These are phyloP conservation scores for Pseudanteris insignis DNA, from an alignment of 2,888 invertebrate genomes.

Conservation along the genomic window DNA sequence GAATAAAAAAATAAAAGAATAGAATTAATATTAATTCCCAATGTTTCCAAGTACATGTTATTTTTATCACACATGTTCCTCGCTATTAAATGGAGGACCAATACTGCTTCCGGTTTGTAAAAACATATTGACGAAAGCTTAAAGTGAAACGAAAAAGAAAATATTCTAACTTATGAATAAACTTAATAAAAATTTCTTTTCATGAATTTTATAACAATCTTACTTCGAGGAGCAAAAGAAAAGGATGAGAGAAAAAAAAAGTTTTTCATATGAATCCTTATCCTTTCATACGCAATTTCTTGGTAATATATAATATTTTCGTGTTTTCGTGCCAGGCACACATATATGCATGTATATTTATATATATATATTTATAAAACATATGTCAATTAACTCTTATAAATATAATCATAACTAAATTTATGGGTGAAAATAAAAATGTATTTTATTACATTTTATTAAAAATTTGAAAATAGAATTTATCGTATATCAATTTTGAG, in stretches of 20 bases:
- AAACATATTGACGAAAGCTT: constrained; percentile 43
- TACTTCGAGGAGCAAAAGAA: not conserved
- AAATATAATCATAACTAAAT: constrained; percentile 21
- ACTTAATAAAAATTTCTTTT: constrained; percentile 8
- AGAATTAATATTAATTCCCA: too few species aligned
- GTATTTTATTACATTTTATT: not conserved
- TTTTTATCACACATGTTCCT: constrained; percentile 30
- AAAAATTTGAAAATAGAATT: constrained; percentile 22
- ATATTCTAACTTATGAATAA: constrained; percentile 15
- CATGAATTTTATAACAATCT: not conserved
- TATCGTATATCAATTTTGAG: constrained; percentile 19
- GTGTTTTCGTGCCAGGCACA: too few species aligned
- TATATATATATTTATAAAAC: too few species aligned
- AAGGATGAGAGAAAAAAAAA: too few species aligned
- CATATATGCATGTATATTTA: too few species aligned
- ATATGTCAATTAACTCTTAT: too few species aligned
- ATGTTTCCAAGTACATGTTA: too few species aligned
- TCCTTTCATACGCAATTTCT: too few species aligned
- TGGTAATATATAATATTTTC: too few species aligned
- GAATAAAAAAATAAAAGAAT: too few species aligned
- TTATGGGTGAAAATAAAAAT: constrained; percentile 33
- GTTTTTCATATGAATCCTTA: too few species aligned
- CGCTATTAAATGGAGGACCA: constrained; percentile 54
- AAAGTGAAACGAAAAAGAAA: constrained; percentile 26
- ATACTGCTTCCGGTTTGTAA: constrained; percentile 54